Conservation (phyloP, 64 coral and sea anemone genomes). For the Platygyra sinensis region DNA sequence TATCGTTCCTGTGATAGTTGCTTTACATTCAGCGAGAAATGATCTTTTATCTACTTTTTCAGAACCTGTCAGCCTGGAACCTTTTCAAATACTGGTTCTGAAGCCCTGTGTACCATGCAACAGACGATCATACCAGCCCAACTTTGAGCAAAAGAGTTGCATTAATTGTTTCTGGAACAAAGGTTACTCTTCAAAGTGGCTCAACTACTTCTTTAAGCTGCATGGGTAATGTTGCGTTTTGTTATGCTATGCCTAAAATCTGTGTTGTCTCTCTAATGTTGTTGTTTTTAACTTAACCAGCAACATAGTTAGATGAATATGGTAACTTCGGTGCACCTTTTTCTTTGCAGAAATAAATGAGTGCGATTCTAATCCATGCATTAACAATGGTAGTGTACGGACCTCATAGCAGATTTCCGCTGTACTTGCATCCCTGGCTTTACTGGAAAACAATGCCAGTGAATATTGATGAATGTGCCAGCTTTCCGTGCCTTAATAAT, state of each 20-base stretch:
- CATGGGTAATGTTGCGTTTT: conserved; percentile 26
- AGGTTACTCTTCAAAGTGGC: conserved; percentile 24
- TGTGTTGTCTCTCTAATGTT: no score
- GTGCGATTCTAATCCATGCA: no score
- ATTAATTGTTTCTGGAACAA: conserved; percentile 57
- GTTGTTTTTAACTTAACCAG: background rate
- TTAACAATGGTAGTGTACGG: no score
- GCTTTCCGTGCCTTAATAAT: no score
- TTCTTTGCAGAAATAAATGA: conserved; percentile 27
- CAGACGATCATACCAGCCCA: conserved; percentile 54
- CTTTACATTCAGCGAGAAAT: background rate
- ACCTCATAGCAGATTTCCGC: no score
- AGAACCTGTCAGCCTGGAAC: conserved; percentile 60
- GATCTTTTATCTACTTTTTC: background rate
- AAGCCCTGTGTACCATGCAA: conserved; percentile 38
- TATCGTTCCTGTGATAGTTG: no score
- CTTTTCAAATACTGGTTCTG: conserved; percentile 55
- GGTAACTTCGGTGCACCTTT: no score
- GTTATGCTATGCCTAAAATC: background rate
- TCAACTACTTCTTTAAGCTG: conserved; percentile 22
- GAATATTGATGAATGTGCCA: no score
- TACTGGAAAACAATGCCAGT: no score
- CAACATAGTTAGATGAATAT: no score
- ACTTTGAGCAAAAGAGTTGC: background rate
- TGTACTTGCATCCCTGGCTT: no score